Conservation (phyloP, 2,797 vertebrate genomes). For the Neostethus bicornis region DNA sequence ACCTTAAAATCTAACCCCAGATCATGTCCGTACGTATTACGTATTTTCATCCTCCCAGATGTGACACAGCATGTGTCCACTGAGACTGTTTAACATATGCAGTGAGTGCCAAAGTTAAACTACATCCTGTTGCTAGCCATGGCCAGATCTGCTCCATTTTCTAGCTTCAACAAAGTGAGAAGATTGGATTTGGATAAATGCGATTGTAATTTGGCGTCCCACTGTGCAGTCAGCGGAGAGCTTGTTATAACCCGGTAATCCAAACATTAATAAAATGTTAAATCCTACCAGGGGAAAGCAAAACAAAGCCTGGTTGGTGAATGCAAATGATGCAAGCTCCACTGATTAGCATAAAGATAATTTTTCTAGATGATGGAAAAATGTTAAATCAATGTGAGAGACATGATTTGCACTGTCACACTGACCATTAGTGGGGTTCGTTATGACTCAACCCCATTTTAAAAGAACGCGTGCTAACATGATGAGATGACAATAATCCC, state of each 20-base stretch:
- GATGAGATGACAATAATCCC: background rate
- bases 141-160: conserved; percentile 7
- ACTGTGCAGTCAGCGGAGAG: conserved; percentile 34
- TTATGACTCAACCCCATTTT: conserved; percentile 6
- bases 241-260: conserved; percentile 51
- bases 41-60: conserved; percentile 32
- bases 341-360: background rate
- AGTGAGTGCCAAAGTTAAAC: background rate
- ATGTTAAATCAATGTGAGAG: conserved; percentile 11
- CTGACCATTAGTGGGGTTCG: conserved; percentile 7
- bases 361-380: conserved; percentile 8
- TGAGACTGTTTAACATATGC: conserved; percentile 4
- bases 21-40: conserved; percentile 14
- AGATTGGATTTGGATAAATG: conserved; percentile 45
- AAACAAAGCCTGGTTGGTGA: conserved; percentile 29
- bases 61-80: background rate
- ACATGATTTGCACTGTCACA: conserved; percentile 11
- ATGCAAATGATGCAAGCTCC: conserved; percentile 21
- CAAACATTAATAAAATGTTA: conserved; percentile 56
- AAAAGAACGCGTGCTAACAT: background rate
- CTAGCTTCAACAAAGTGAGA: conserved; percentile 14
- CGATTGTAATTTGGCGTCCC: conserved; percentile 30
- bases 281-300: conserved; percentile 48
- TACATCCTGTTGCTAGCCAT: conserved; percentile 7
- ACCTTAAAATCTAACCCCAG: conserved; percentile 8